Base-by-base conservation (phyloP, 2,888 invertebrate genomes). In the Loripinus fragilis region DNA sequence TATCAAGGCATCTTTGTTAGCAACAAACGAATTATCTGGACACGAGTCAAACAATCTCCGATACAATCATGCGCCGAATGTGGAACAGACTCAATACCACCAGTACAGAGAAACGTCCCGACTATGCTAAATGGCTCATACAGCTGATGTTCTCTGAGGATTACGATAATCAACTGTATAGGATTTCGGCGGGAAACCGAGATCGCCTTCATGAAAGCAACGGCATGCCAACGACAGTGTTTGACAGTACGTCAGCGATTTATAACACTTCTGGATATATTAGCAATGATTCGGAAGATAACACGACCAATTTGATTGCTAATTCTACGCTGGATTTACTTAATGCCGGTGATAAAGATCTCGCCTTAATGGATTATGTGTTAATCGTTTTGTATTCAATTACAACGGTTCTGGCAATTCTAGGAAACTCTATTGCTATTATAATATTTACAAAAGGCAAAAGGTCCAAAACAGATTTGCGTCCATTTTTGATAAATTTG, bases 401-500 rank as follows among this genome's bases (percentile, higher is more conserved):
- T 38, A 94, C 94, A 0, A 94, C 94, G 1, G 80, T 94, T 1
- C 87, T 94, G 48, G 94, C 94, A 20, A 90, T 95, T 17, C 75
- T 92, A 12, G 94, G 94, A 7, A 95, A 95, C 87, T 86, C 93
- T 1, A 88, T 94, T 5, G 94, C 94, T 41, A 94, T 95, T 72
- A 80, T 94, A 45, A 94, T 94, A 17, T 93, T 95, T 69, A 87
- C 93, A 0, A 87, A 92, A 52, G 94, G 94, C 0, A 86, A 88
- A 60, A 82, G 91, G 73, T 93, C 92, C 0, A 86, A 91, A 66
- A 92, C 92, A 15, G 93, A 93, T 81, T 87, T 93, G 38, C 86
- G 94, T 74, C 86, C 89, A 10, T 98, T 98, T 93, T 97, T 98
- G 91, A 96, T 97, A 91, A 95, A 95, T 89, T 94, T 98, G 85